A percentile compares a stretch with the other conserved stretches of the same genome.
These are phyloP conservation scores for Nesometra sesokonis DNA, from an alignment of 35 echinoderm and acorn worm genomes.

Conservation along the genomic window DNA sequence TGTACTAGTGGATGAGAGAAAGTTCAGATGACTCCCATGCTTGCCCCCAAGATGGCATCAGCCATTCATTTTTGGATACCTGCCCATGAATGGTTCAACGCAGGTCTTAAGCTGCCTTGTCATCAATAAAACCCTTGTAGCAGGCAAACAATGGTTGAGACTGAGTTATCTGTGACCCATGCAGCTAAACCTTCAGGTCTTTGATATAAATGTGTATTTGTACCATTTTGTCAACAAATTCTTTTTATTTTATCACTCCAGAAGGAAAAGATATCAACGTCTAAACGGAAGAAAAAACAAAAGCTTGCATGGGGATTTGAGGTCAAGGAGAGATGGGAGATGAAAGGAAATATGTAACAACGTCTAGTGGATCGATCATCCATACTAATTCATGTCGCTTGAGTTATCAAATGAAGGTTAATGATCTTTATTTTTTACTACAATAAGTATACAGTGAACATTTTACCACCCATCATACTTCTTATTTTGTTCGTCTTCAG, in stretches of 20 bases:
- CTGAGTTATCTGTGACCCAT: background rate
- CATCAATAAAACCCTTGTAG: background rate
- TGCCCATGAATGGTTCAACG: no score
- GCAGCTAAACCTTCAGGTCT: background rate
- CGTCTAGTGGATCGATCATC: no score
- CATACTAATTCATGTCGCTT: no score
- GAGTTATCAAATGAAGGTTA: no score
- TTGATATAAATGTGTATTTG: background rate
- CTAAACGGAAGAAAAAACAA: constrained; percentile 52
- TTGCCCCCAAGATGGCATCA: no score
- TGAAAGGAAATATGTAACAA: constrained; percentile 94
- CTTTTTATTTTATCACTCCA: constrained; percentile 29
- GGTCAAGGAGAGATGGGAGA: constrained; percentile 91
- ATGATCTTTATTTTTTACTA: no score
- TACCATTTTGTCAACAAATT: background rate
- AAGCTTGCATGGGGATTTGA: constrained; percentile 91
- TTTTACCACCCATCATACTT: no score
- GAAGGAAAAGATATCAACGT: constrained; percentile 47
- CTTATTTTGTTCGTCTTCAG: no score
- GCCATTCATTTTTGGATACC: no score
- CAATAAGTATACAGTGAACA: no score
- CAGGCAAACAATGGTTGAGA: no score
- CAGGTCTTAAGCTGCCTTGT: no score
- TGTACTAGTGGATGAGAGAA: background rate
- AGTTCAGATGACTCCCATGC: background rate